Conservation (phyloP, 2,797 vertebrate genomes). For the Pangasius larnaudii region DNA sequence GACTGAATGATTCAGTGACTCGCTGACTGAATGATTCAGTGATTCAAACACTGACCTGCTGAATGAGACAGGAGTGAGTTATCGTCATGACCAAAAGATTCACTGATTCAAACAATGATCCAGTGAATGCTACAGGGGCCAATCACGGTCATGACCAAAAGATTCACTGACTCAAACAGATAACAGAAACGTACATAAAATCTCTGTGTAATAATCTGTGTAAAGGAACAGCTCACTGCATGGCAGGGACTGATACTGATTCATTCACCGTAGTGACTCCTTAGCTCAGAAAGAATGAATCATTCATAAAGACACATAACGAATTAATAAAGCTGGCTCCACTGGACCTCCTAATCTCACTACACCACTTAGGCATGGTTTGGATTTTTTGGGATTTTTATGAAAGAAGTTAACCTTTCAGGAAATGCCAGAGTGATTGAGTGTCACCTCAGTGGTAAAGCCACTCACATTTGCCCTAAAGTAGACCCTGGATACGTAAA, state of each 20-base stretch:
- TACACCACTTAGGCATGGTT: no score
- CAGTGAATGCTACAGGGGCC: neutral
- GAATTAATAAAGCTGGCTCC: neutral
- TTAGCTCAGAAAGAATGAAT: neutral
- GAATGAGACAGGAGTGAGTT: neutral
- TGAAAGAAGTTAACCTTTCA: neutral
- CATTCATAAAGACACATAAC: neutral
- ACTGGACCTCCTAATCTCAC: neutral
- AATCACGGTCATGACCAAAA: neutral
- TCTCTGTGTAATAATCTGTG: neutral
- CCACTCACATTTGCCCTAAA: neutral
- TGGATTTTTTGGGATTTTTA: no score
- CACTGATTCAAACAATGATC: neutral
- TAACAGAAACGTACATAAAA: neutral
- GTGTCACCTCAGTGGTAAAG: neutral
- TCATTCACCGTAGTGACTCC: neutral
- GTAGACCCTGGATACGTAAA: neutral
- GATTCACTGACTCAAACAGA: neutral
- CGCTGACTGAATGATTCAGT: no score
- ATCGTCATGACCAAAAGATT: neutral
- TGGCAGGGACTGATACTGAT: neutral
- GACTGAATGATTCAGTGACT: no score
- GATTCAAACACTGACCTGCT: neutral
- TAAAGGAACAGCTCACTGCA: neutral
- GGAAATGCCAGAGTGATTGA: neutral